Conservation (phyloP, 1,140 invertebrate genomes). For the Drosophila nasuta region DNA sequence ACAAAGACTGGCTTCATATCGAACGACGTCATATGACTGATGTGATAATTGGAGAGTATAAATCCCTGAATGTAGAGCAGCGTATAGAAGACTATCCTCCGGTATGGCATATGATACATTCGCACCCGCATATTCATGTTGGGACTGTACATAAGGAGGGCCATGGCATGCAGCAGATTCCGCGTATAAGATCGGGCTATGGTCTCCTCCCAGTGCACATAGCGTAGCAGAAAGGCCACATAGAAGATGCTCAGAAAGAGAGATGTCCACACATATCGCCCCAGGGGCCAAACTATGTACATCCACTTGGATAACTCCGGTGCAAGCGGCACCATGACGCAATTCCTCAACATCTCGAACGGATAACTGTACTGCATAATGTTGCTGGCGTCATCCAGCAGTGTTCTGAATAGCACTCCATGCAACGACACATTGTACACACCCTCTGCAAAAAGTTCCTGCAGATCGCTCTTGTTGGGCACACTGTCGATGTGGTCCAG, state of each 20-base stretch:
- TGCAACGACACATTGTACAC: slow-evolving; percentile 63
- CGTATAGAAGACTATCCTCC: slow-evolving; percentile 59
- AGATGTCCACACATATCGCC: slow-evolving; percentile 62
- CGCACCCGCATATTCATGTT: slow-evolving; percentile 70
- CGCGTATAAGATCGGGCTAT: slow-evolving; percentile 35
- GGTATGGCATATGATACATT: slow-evolving; percentile 44
- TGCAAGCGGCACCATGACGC: slow-evolving; percentile 76
- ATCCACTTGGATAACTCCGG: slow-evolving; percentile 77
- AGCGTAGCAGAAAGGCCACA: slow-evolving; percentile 62
- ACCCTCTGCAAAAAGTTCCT: slow-evolving; percentile 39
- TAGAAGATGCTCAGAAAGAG: slow-evolving; percentile 65
- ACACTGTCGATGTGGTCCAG: slow-evolving; percentile 49
- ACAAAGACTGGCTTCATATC: slow-evolving; percentile 78
- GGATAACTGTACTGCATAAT: slow-evolving; percentile 61
- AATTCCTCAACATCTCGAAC: slow-evolving; percentile 59
- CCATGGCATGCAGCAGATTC: slow-evolving; percentile 63
- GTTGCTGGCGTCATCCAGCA: neutral
- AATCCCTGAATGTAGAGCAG: slow-evolving; percentile 66
- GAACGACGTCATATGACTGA: slow-evolving; percentile 70
- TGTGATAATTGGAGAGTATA: slow-evolving; percentile 69
- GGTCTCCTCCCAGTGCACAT: slow-evolving; percentile 49
- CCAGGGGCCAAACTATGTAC: slow-evolving; percentile 78
- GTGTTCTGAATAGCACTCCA: slow-evolving; percentile 39
- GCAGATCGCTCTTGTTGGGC: slow-evolving; percentile 51
- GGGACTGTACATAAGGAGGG: slow-evolving; percentile 63